phyloP scores from a whole-genome alignment of 2,113 vertebrate genomes.

The Mobula hypostoma region DNA sequence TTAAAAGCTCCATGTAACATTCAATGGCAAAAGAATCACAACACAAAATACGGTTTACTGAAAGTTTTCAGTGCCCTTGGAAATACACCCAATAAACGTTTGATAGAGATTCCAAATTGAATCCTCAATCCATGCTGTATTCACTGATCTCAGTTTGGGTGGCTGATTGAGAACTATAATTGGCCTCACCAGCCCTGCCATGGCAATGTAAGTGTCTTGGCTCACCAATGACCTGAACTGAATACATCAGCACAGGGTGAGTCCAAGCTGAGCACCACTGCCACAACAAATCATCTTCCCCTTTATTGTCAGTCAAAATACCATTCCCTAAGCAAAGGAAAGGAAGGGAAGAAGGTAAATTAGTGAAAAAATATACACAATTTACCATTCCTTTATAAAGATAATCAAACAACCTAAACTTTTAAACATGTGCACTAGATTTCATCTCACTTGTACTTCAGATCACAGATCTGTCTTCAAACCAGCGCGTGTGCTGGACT shows the following conservation, averaged over 20 bases:
- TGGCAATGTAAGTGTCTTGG: not conserved
- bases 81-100: not conserved
- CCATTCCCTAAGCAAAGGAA: not conserved
- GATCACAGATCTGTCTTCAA: conserved; percentile 20
- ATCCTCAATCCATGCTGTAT: not conserved
- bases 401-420: not conserved
- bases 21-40: not conserved
- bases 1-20: not conserved
- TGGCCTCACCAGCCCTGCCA: not conserved
- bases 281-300: not conserved
- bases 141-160: not conserved
- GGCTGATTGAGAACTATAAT: not conserved
- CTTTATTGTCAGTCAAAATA: not conserved
- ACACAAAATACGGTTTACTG: not conserved
- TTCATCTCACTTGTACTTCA: not conserved
- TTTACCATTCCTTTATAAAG: not conserved
- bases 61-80: not conserved
- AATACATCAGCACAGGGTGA: not conserved
- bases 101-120: not conserved
- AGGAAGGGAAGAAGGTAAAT: not conserved
- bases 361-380: not conserved
- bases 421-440: not conserved
- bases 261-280: not conserved
- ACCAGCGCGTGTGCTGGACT: conserved; percentile 18
- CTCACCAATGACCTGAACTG: not conserved